Percentiles rank a stretch among this genome's conserved stretches.
Conservation (phyloP, 2,113 vertebrate genomes). For the Mola mola region DNA sequence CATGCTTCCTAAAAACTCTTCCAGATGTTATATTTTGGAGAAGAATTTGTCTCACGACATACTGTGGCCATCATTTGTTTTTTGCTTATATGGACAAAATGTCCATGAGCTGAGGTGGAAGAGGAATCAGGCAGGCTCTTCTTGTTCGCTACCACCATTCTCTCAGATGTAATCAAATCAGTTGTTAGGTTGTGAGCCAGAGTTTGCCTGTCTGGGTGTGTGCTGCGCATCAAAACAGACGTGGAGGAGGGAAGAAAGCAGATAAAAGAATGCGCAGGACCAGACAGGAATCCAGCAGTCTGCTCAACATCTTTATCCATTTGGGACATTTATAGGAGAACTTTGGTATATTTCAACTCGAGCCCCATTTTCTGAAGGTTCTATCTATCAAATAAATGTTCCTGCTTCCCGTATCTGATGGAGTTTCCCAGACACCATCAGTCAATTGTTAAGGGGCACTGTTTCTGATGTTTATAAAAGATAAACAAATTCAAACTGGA, state of each 20-base stretch:
- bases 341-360: too few relatives aligned
- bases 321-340: too few relatives aligned
- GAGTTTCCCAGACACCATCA: too few relatives aligned
- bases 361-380: too few relatives aligned
- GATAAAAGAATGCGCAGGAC: not conserved
- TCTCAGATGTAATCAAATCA: slow-evolving; percentile 63
- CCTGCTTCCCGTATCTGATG: too few relatives aligned
- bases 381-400: too few relatives aligned
- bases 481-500: too few relatives aligned
- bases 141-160: slow-evolving; percentile 52
- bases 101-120: slow-evolving; percentile 19
- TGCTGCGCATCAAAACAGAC: slow-evolving; percentile 30
- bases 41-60: slow-evolving; percentile 15
- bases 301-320: too few relatives aligned
- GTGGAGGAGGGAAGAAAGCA: slow-evolving; percentile 5
- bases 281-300: not conserved
- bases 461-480: not conserved
- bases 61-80: not conserved
- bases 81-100: slow-evolving; percentile 27
- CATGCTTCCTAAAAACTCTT: slow-evolving; percentile 30
- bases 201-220: not conserved
- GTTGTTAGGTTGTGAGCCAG: slow-evolving; percentile 19
- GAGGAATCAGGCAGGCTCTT: slow-evolving; percentile 31
- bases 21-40: too few relatives aligned
- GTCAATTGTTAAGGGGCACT: too few relatives aligned